phyloP scores from a whole-genome alignment of 1,140 invertebrate species.

The Nasonia longicornis region DNA sequence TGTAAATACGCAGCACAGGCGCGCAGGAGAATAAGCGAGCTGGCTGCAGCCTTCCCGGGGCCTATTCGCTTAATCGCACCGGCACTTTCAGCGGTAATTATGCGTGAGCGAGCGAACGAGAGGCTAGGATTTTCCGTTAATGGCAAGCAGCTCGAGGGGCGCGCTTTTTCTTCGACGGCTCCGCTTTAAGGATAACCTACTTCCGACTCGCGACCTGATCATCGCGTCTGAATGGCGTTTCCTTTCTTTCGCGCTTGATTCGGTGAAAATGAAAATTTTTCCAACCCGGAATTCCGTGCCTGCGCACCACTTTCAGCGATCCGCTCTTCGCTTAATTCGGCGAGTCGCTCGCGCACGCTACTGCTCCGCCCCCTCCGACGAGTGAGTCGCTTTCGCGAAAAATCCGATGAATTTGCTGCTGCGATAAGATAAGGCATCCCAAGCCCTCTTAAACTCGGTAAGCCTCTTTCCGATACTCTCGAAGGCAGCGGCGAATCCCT shows the following conservation, averaged over 20 bases:
- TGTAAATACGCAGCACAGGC: conserved; percentile 30
- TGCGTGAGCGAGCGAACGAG: conserved; percentile 12
- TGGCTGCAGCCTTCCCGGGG: not conserved
- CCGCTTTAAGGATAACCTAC: conserved; percentile 33
- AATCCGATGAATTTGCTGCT: not conserved
- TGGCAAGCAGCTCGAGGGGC: conserved; percentile 11
- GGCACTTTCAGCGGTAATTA: conserved; percentile 29
- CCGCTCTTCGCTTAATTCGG: too few species aligned
- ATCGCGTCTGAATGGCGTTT: conserved; percentile 27
- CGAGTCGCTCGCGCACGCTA: too few species aligned
- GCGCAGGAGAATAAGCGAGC: not conserved
- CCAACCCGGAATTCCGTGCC: too few species aligned
- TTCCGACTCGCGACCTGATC: not conserved
- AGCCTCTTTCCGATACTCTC: not conserved
- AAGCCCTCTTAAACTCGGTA: not conserved
- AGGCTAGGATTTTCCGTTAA: conserved; percentile 18
- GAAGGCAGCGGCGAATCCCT: not conserved
- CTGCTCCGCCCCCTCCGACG: too few species aligned
- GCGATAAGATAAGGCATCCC: not conserved
- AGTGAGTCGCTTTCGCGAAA: not conserved
- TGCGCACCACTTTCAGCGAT: too few species aligned
- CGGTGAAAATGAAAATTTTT: not conserved
- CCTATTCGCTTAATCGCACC: conserved; percentile 32
- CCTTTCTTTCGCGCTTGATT: not conserved
- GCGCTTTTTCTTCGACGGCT: not conserved